Conservation (phyloP, 2,113 vertebrate species). For the Strix aluco region DNA sequence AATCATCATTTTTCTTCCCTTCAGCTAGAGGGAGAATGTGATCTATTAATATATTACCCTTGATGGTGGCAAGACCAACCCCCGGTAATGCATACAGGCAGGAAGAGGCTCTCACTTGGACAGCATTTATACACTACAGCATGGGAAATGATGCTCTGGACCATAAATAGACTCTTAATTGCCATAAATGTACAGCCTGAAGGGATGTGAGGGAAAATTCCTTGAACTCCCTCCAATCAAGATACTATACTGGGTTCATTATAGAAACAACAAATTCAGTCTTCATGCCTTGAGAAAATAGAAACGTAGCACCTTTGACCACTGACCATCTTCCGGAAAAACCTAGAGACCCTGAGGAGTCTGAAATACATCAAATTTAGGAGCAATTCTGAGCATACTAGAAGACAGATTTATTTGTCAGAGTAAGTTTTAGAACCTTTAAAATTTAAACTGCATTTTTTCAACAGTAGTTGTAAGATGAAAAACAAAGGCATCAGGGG, state of each 20-base stretch:
- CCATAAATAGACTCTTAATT: slow-evolving; percentile 28
- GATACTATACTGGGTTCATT: not conserved
- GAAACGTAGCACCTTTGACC: not conserved
- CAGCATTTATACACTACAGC: not conserved
- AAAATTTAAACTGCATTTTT: not conserved
- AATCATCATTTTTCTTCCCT: not conserved
- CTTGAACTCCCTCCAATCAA: not conserved
- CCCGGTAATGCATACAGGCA: not conserved
- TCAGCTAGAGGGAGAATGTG: not conserved
- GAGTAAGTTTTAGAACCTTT: not conserved
- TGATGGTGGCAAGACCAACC: not conserved
- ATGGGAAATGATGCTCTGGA: not conserved
- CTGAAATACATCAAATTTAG: not conserved
- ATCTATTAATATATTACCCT: not conserved
- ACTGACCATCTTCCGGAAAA: not conserved
- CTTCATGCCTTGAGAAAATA: not conserved
- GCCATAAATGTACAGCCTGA: not conserved
- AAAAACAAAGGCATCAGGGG: not conserved
- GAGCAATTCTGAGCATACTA: not conserved
- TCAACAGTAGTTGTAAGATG: not conserved
- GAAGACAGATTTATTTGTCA: not conserved
- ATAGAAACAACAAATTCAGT: not conserved
- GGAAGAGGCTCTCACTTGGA: not conserved
- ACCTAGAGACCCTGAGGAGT: not conserved
- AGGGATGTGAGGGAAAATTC: not conserved